Evolutionary conservation across 2,113 vertebrate species (phyloP).

Genomic region (Rhinopomastus cyanomelas): DNA sequence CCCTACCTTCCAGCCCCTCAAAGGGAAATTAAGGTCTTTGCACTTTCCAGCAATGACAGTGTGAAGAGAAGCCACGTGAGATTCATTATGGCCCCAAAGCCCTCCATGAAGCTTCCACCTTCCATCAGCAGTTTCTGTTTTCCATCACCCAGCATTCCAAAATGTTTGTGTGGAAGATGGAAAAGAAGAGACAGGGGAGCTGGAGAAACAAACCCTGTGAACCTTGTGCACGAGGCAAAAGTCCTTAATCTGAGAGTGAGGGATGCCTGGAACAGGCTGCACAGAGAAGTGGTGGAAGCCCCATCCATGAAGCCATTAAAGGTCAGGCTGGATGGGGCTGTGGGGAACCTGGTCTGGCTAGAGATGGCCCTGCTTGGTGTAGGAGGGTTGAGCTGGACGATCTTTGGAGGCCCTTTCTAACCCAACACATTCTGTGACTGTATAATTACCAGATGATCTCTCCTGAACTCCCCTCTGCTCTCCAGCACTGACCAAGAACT

Average conservation of each 20-base stretch:
- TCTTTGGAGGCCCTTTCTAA: too few species aligned
- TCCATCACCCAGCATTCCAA: background rate
- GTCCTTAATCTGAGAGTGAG: too few species aligned
- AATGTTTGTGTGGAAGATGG: background rate
- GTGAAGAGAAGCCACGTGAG: background rate
- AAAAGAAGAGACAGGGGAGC: background rate
- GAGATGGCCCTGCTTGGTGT: too few species aligned
- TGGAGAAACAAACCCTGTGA: background rate
- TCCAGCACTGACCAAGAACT: background rate
- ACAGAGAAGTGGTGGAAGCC: too few species aligned
- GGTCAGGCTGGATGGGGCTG: too few species aligned
- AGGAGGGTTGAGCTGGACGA: too few species aligned
- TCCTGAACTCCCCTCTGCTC: background rate
- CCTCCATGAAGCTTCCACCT: background rate
- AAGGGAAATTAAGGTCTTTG: slow-evolving; percentile 16
- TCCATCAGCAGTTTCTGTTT: background rate
- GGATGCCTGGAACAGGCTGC: too few species aligned
- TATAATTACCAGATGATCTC: background rate
- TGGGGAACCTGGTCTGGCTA: too few species aligned
- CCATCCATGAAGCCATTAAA: too few species aligned
- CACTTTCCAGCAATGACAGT: background rate
- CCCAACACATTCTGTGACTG: too few species aligned
- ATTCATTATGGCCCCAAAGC: background rate
- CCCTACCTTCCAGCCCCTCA: too few species aligned
- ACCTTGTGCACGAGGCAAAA: too few species aligned